A percentile compares a stretch with the other conserved stretches of the same genome.
Evolutionary conservation across 2,113 vertebrate species (phyloP).

Genomic region (Lycaon pictus): DNA sequence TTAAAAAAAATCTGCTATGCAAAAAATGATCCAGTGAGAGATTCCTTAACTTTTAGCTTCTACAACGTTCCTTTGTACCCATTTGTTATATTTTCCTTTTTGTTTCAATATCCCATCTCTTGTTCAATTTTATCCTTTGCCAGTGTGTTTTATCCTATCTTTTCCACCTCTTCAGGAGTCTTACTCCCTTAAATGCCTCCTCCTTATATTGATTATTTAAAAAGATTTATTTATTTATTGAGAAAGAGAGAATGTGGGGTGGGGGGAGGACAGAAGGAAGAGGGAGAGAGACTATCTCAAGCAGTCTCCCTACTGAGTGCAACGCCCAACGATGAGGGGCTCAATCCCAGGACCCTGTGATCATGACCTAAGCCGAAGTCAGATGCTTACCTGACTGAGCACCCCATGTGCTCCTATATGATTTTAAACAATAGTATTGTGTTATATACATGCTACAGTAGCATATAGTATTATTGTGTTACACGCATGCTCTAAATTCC

Average conservation of each 20-base stretch:
- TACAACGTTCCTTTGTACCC: not conserved
- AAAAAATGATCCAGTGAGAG: not conserved
- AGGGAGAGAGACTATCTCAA: not conserved
- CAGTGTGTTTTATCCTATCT: not conserved
- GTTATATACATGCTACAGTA: not conserved
- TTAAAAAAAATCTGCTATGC: not conserved
- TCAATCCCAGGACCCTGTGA: not conserved
- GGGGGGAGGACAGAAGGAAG: not conserved
- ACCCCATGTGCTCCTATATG: not conserved
- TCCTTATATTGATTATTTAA: not conserved
- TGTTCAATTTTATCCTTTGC: not conserved
- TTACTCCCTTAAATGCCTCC: not conserved
- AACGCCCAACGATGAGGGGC: not conserved
- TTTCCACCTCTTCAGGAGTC: not conserved
- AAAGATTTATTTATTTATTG: not conserved
- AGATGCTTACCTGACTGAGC: not conserved
- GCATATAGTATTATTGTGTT: not conserved
- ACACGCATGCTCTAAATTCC: not conserved
- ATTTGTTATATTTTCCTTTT: not conserved
- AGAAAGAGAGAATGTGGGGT: not conserved
- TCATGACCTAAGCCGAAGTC: not conserved
- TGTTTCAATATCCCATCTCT: not conserved
- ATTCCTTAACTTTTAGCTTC: not conserved
- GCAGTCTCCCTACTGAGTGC: not conserved
- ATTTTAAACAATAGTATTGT: not conserved